phyloP scores from a whole-genome alignment of 2,113 vertebrate species.

The Cepphus grylle region DNA sequence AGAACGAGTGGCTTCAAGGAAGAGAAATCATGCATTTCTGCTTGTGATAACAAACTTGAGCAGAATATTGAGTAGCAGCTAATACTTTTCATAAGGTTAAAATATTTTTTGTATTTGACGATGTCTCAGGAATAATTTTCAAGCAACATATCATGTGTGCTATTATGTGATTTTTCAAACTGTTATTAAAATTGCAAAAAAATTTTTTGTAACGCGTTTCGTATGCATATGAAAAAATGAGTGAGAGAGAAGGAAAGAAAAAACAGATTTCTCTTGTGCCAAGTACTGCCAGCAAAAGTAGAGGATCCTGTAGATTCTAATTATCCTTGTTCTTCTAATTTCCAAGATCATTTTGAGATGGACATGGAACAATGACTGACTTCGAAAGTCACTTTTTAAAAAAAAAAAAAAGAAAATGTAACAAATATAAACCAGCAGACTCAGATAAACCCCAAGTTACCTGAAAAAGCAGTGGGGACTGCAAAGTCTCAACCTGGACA shows the following conservation, averaged over 20 bases:
- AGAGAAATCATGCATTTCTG: neutral
- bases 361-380: accelerated
- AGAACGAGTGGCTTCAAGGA: neutral
- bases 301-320: neutral
- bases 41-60: neutral
- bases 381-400: neutral
- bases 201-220: neutral
- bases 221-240: neutral
- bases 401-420: neutral
- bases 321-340: neutral
- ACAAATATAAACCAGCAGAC: neutral
- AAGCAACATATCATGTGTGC: neutral
- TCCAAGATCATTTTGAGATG: neutral
- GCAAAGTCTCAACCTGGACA: neutral
- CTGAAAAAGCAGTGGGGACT: neutral
- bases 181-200: neutral
- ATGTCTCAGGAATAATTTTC: neutral
- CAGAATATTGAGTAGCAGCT: neutral
- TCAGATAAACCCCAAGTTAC: neutral
- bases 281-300: neutral
- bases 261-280: neutral
- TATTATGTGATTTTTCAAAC: neutral
- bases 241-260: neutral
- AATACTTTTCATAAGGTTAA: neutral
- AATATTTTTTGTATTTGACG: neutral